phyloP scores from a whole-genome alignment of 2,113 vertebrate species.

The Bubo blakistoni region DNA sequence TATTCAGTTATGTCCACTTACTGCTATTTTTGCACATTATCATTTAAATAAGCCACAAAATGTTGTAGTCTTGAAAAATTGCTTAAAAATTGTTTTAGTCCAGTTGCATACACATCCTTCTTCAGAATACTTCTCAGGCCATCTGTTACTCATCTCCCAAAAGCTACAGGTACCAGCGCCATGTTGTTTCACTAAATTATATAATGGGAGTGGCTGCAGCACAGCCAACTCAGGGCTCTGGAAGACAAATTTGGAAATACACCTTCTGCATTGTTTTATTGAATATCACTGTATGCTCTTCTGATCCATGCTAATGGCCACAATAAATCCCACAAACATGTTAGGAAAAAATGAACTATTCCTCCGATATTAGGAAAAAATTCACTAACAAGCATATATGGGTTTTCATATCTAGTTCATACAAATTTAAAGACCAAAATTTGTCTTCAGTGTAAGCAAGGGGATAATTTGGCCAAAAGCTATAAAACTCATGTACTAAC shows the following conservation, averaged over 20 bases:
- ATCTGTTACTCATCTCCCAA: not conserved
- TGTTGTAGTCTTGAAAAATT: not conserved
- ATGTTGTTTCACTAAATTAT: not conserved
- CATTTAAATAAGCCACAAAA: not conserved
- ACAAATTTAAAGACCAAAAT: conserved; percentile 15
- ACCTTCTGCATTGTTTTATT: not conserved
- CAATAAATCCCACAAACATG: not conserved
- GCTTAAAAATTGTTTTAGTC: not conserved
- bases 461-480: not conserved
- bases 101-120: not conserved
- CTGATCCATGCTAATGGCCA: not conserved
- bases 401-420: not conserved
- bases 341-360: not conserved
- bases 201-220: not conserved
- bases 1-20: not conserved
- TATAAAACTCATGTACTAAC: not conserved
- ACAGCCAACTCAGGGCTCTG: not conserved
- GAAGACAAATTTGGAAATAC: not conserved
- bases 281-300: not conserved
- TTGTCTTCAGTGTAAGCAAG: not conserved
- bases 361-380: not conserved
- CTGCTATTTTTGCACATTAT: not conserved
- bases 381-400: not conserved
- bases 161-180: not conserved
- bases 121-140: not conserved